Base-by-base conservation (phyloP, 2,888 invertebrate genomes). In the Calameuta idolon region DNA sequence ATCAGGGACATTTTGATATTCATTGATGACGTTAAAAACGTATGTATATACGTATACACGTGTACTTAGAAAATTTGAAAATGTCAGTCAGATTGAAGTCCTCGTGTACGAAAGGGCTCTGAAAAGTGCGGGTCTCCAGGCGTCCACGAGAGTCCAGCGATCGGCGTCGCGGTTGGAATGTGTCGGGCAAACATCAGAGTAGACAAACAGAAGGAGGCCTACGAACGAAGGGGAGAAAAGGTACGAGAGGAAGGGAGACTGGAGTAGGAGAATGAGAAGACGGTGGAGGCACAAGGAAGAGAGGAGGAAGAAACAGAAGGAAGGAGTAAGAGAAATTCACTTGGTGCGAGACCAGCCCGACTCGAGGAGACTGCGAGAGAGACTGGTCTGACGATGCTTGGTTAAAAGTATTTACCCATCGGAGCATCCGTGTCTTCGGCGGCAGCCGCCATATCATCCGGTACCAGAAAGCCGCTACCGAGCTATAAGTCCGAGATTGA, bases 171-270 rank as follows among this genome's bases (percentile, higher is more conserved):
- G 71, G 34, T 71, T 84, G 89, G 89, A 89, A 89, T 89, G 87
- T 85, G 85, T 82, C 87, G 86, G 83, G 87, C 87, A 89, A 89
- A 89, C 86, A 89, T 82, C 84, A 85, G 85, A 83, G 82, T 85
- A 83, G 86, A 85, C 86, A 88, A 88, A 88, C 84, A 88, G 81
- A 82, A 86, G 85, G 84, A 84, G 83, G 82, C 81, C 81, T 84
- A 71, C 31, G 30, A 71, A 33, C 12, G 75, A 78, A 79, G 75
- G 71, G 75, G 71, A 74, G 33, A 11, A 69, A 40, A 30, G 37
- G 40, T 23, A 15, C 3, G 76, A 40, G 34, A 73, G 35, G 79
- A 80, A 83, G 81, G 77, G 79, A 81, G 79, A 77, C 34, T 35
- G 73, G 73, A 79, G 80, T 69, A 81, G 81, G 83, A 84, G 83